Evolutionary conservation across 2,797 vertebrate species (phyloP), one percentile per base, ranked within the genome.

Genomic region (Margarornis squamiger): DNA sequence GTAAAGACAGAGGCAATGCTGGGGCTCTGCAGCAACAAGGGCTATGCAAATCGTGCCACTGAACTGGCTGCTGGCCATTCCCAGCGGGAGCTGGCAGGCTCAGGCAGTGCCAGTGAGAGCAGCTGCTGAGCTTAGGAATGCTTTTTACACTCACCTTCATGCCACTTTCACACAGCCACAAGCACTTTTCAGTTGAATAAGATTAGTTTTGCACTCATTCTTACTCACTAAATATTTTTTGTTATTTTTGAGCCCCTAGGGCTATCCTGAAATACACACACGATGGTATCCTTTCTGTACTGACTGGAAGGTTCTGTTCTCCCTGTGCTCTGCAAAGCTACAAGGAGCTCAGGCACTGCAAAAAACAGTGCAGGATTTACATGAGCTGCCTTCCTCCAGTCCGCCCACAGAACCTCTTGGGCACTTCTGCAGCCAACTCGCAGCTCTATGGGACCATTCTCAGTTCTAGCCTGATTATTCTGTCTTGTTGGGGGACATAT

Each of bases 401-500:
- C 72, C 58, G n/a, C 43, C 41, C 52, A 11, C 20, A 34, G 45
- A 58, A n/a, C 13, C 48, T 63, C 52, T 27, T 11, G 15, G 14
- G 32, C 30, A 58, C 36, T 27, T 45, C 49, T 57, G 41, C 32
- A 75, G 45, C 20, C 41, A 74, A 18, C 15, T 29, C 13, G 55
- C 23, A 66, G 38, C 43, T 55, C 43, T 38, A 23, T 21, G 23
- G 38, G 9, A 91, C 32, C 54, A 71, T 49, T 81, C 45, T 73
- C 57, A 86, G 26, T 34, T 88, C 57, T 36, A 49, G 9, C 23
- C 9, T 27, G 14, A 34, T 26, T 74, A 45, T 67, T 71, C 38
- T 16, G 0, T 68, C 59, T 43, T 41, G 5, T 9, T 55, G n/a
- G 34, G 36, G 36, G 70, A 23, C 13, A 9, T 9, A 12, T 0